These are phyloP conservation scores for Manis javanica DNA, from an alignment of 2,797 vertebrate genomes.

Conservation along the genomic window DNA sequence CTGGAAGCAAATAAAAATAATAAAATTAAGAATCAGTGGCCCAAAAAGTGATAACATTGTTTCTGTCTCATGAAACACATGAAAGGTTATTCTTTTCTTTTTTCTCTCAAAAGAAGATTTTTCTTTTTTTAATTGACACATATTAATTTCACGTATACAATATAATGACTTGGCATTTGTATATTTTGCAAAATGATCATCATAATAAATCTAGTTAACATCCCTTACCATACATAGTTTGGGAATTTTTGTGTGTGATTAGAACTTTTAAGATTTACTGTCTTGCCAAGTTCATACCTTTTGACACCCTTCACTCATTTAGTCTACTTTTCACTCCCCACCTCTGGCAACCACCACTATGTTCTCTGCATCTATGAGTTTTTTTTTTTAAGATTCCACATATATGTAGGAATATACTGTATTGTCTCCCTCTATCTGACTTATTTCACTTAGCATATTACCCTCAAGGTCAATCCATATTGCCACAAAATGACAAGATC, in stretches of 20 bases:
- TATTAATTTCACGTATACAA: background rate
- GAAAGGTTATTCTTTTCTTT: background rate
- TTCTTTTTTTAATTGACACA: background rate
- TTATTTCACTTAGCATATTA: background rate
- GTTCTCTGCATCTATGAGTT: background rate
- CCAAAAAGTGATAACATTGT: background rate
- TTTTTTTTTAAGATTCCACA: background rate
- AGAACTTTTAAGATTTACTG: background rate
- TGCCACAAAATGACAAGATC: background rate
- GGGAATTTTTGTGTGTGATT: background rate
- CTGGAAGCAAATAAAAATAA: background rate
- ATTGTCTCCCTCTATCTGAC: background rate
- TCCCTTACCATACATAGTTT: background rate
- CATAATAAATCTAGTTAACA: background rate
- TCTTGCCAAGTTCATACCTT: background rate
- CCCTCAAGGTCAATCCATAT: background rate
- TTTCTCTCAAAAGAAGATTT: background rate
- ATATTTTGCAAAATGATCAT: background rate
- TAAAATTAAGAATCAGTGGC: background rate
- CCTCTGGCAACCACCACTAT: background rate
- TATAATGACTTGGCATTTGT: background rate
- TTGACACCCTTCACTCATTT: background rate
- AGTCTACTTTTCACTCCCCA: background rate
- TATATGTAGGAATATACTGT: background rate
- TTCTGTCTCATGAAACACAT: background rate